These are phyloP conservation scores for Calameuta filiformis DNA, from an alignment of 2,888 invertebrate genomes.

Conservation along the genomic window DNA sequence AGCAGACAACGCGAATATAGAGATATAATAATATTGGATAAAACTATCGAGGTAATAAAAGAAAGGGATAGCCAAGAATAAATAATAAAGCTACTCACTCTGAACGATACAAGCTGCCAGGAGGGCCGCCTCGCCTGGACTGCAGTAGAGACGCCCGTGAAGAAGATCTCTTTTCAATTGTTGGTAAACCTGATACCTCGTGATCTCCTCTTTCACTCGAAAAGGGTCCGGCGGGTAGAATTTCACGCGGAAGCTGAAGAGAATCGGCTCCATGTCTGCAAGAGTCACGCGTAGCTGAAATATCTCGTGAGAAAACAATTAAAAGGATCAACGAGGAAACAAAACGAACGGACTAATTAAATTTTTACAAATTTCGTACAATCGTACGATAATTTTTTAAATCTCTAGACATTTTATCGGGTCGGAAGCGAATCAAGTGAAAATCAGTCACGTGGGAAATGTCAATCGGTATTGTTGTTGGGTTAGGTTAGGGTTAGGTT, in stretches of 20 bases:
- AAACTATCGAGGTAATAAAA: too few species aligned
- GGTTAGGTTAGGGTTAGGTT: too few species aligned
- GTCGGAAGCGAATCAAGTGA: constrained; percentile 3
- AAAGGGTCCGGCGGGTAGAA: constrained; percentile 97
- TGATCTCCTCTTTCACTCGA: constrained; percentile 91
- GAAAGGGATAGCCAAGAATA: too few species aligned
- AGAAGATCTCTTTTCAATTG: constrained; percentile 94
- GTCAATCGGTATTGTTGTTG: not conserved
- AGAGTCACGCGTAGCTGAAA: constrained; percentile 21
- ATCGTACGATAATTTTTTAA: too few species aligned
- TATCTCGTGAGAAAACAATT: too few species aligned
- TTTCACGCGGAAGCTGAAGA: constrained; percentile 96
- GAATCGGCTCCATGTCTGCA: constrained; percentile 88
- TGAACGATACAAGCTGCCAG: constrained; percentile 93
- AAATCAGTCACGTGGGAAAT: not conserved
- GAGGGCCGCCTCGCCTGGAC: constrained; percentile 87
- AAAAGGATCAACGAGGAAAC: too few species aligned
- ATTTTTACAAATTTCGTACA: too few species aligned
- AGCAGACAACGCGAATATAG: too few species aligned
- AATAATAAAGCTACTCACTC: constrained; percentile 71
- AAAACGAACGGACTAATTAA: too few species aligned
- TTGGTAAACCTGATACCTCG: constrained; percentile 93
- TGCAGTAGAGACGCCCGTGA: constrained; percentile 94
- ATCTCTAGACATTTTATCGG: not conserved
- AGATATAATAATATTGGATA: too few species aligned